These are phyloP conservation scores for Chromis chromis DNA, from an alignment of 2,797 vertebrate genomes.

Conservation along the genomic window DNA sequence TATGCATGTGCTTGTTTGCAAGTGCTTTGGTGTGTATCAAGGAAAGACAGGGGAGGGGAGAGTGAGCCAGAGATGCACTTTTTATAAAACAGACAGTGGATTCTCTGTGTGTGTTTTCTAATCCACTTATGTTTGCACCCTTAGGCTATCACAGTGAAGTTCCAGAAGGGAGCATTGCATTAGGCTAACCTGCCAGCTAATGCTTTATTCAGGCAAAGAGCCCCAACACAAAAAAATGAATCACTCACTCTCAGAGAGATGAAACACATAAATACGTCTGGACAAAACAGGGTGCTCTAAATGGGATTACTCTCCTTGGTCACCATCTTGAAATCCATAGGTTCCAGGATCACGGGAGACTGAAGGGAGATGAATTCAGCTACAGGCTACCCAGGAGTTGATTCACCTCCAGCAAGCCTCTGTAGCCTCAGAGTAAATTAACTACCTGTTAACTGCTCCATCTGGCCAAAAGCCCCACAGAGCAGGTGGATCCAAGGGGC, in stretches of 20 bases:
- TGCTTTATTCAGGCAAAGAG: constrained; percentile 60
- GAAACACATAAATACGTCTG: constrained; percentile 49
- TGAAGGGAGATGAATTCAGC: constrained; percentile 11
- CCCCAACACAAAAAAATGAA: constrained; percentile 56
- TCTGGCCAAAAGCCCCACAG: constrained; percentile 36
- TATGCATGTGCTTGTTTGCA: constrained; percentile 36
- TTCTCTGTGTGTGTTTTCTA: constrained; percentile 58
- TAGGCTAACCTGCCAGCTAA: constrained; percentile 67
- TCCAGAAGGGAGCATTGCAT: constrained; percentile 65
- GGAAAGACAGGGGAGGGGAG: constrained; percentile 10
- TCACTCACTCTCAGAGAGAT: constrained; percentile 48
- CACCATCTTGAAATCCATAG: constrained; percentile 37
- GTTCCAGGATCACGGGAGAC: constrained; percentile 1
- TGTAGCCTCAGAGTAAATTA: constrained; percentile 47
- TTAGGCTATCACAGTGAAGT: constrained; percentile 63
- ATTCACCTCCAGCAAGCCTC: constrained; percentile 12
- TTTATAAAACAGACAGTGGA: constrained; percentile 56
- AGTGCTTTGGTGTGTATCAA: constrained; percentile 19
- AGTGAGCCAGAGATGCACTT: constrained; percentile 9
- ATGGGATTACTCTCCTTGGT: constrained; percentile 43
- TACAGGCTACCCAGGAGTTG: constrained; percentile 2
- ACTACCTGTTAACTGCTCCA: constrained; percentile 53
- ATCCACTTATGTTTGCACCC: constrained; percentile 74
- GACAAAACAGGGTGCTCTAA: constrained; percentile 28
- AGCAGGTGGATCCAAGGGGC: constrained; percentile 10